These are phyloP conservation scores for Sarcophaga peregrina DNA, from an alignment of 1,140 invertebrate species.

Conservation along the genomic window DNA sequence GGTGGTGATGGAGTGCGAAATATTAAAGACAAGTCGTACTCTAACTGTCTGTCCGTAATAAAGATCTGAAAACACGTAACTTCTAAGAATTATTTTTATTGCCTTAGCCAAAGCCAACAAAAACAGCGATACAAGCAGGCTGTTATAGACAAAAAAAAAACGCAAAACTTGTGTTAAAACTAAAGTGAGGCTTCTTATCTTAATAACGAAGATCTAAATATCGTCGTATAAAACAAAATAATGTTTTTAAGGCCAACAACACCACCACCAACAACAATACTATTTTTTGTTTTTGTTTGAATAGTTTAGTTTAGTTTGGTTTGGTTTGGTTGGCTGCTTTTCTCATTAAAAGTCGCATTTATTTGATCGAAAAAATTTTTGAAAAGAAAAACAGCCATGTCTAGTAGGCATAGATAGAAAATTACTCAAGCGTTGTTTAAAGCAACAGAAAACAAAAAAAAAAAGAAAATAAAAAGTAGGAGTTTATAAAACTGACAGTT, in stretches of 20 bases:
- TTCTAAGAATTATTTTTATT: constrained; percentile 43
- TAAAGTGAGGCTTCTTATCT: too few species aligned
- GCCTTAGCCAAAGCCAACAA: constrained; percentile 1
- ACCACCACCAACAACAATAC: not conserved
- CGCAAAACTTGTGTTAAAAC: constrained; percentile 11
- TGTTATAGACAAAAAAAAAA: not conserved
- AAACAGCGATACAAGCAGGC: not conserved
- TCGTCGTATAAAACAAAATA: constrained; percentile 7
- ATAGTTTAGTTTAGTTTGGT: not conserved
- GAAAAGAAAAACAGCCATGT: not conserved
- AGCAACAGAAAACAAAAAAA: not conserved
- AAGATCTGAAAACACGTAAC: constrained; percentile 42
- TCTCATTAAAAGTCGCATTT: constrained; percentile 35
- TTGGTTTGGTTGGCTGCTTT: constrained; percentile 1
- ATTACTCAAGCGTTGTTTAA: constrained; percentile 7
- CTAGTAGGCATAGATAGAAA: not conserved
- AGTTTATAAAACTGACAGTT: constrained; percentile 22
- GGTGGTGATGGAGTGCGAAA: too few species aligned
- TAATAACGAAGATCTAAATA: constrained; percentile 15
- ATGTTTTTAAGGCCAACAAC: not conserved
- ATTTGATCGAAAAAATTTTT: not conserved
- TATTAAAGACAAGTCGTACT: too few species aligned
- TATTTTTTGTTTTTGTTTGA: not conserved
- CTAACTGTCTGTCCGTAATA: not conserved
- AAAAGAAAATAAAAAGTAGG: not conserved